These are phyloP conservation scores for Achlya flavicornis DNA, from an alignment of 2,888 invertebrate genomes.

Conservation along the genomic window DNA sequence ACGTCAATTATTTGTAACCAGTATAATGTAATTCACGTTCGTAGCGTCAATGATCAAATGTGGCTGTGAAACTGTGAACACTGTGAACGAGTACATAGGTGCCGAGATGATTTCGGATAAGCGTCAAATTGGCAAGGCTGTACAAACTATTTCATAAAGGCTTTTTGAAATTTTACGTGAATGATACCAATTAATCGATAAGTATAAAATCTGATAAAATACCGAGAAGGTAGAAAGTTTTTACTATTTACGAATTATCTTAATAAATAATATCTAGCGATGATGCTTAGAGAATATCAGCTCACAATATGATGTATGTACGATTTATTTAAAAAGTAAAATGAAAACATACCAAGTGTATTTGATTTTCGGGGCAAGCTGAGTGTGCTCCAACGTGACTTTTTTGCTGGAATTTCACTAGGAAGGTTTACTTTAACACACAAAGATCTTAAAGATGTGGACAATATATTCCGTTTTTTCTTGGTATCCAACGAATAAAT, in stretches of 20 bases:
- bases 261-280: neutral
- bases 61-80: conserved; percentile 29
- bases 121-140: neutral
- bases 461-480: conserved; percentile 40
- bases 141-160: neutral
- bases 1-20: conserved; percentile 46
- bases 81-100: conserved; percentile 12
- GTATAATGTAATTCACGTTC: conserved; percentile 41
- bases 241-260: neutral
- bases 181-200: too few species aligned
- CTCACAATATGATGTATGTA: neutral
- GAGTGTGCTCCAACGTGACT: conserved; percentile 64
- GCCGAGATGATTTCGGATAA: neutral
- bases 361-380: conserved; percentile 50
- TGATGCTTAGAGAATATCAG: neutral
- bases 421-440: conserved; percentile 35
- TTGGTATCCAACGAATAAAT: conserved; percentile 46
- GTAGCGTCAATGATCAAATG: conserved; percentile 47
- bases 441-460: conserved; percentile 58
- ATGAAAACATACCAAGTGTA: conserved; percentile 42
- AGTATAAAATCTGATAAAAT: too few species aligned
- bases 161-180: neutral
- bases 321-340: neutral
- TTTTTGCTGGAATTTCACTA: conserved; percentile 51
- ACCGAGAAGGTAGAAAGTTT: too few species aligned